Conservation (phyloP, 2,888 invertebrate species). For the Xylota sylvarum region DNA sequence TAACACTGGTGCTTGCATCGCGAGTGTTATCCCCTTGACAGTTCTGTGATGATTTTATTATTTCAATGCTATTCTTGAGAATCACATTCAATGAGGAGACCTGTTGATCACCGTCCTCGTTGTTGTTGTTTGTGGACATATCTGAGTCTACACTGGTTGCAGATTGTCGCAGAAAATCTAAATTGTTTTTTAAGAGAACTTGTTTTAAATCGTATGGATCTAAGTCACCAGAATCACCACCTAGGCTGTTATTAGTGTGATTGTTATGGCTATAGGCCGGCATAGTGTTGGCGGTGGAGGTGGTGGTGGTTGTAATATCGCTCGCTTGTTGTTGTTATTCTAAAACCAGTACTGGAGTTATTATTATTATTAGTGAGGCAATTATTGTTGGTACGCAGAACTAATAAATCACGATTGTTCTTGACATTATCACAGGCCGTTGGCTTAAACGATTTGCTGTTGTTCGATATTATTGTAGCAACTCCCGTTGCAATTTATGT, state of each 20-base stretch:
- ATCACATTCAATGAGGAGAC: conserved; percentile 76
- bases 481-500: conserved; percentile 14
- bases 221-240: conserved; percentile 77
- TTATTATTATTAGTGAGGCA: conserved; percentile 67
- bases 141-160: conserved; percentile 41
- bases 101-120: conserved; percentile 11
- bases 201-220: conserved; percentile 79
- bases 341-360: conserved; percentile 67
- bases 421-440: conserved; percentile 79
- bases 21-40: conserved; percentile 43
- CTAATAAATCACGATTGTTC: conserved; percentile 78
- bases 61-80: conserved; percentile 77
- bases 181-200: conserved; percentile 79
- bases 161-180: conserved; percentile 77
- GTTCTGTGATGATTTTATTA: conserved; percentile 75
- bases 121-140: conserved; percentile 43
- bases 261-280: conserved; percentile 74
- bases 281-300: conserved; percentile 67
- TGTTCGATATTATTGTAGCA: conserved; percentile 16
- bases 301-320: conserved; percentile 18
- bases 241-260: conserved; percentile 73
- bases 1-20: conserved; percentile 30
- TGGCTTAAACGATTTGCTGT: conserved; percentile 74
- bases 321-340: conserved; percentile 25
- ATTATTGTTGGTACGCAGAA: conserved; percentile 71